A percentile compares a stretch with the other conserved stretches of the same genome.
Conservation (phyloP, 2,888 invertebrate genomes). For the Hyalella azteca region DNA sequence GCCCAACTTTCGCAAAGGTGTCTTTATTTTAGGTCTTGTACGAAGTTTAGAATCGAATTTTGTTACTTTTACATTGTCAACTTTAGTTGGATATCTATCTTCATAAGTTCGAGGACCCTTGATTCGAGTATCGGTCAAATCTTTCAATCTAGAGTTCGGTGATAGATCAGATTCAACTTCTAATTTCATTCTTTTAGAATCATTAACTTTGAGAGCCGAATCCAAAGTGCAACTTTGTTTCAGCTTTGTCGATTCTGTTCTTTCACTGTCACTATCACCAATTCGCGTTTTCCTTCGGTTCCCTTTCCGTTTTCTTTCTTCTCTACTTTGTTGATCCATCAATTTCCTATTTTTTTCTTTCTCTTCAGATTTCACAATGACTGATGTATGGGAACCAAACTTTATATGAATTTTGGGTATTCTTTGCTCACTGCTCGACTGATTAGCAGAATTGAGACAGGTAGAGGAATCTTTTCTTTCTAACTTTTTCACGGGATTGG, state of each 20-base stretch:
- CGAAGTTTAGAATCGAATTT: constrained; percentile 48
- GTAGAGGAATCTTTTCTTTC: constrained; percentile 45
- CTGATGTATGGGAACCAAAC: constrained; percentile 51
- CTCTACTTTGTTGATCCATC: constrained; percentile 48
- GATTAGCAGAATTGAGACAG: constrained; percentile 21
- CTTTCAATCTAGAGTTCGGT: constrained; percentile 45
- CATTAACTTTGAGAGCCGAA: constrained; percentile 46
- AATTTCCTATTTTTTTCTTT: constrained; percentile 45
- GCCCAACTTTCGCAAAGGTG: constrained; percentile 50
- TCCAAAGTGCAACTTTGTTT: constrained; percentile 43
- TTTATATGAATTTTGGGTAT: constrained; percentile 58
- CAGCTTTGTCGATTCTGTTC: constrained; percentile 42
- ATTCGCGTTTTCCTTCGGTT: constrained; percentile 49
- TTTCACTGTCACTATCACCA: constrained; percentile 52
- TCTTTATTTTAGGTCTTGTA: constrained; percentile 51
- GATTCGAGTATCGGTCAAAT: constrained; percentile 45
- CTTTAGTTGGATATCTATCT: constrained; percentile 42
- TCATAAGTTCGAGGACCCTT: constrained; percentile 50
- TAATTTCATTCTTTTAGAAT: constrained; percentile 46
- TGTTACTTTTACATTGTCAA: constrained; percentile 46
- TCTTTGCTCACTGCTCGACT: constrained; percentile 46
- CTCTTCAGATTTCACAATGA: constrained; percentile 53
- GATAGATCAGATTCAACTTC: constrained; percentile 49
- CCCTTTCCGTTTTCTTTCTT: constrained; percentile 46
- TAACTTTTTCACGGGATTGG: constrained; percentile 46